Evolutionary conservation across 2,797 vertebrate genomes (phyloP).

Genomic region (Hylomyscus alleni): DNA sequence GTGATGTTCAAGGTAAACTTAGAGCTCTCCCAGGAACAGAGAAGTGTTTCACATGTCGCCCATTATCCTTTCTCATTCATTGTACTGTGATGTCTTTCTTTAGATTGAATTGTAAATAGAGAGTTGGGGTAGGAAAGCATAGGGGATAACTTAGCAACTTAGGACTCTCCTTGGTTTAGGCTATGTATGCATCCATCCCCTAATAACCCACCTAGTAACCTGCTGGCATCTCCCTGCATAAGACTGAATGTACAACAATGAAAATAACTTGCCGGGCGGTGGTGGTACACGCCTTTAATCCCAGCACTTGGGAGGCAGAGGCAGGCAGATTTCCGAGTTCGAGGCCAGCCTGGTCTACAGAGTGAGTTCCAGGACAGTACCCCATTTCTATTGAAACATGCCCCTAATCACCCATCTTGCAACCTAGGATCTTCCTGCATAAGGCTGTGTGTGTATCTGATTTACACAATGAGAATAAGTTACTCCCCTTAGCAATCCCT

Average conservation of each 20-base stretch:
- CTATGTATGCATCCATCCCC: background rate
- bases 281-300: too few relatives aligned
- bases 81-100: background rate
- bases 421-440: background rate
- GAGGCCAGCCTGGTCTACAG: too few relatives aligned
- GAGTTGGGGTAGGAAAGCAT: background rate
- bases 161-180: background rate
- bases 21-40: background rate
- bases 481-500: background rate
- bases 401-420: background rate
- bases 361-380: too few relatives aligned
- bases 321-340: too few relatives aligned
- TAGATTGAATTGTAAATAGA: background rate
- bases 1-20: background rate
- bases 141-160: background rate
- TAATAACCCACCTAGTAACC: background rate
- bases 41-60: background rate
- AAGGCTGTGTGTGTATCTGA: background rate
- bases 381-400: background rate
- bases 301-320: too few relatives aligned
- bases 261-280: too few relatives aligned
- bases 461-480: background rate
- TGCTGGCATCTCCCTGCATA: background rate
- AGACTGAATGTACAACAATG: background rate
- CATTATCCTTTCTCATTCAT: fast-evolving